A percentile compares a stretch with the other conserved stretches of the same genome.
Conservation (phyloP, 2,797 vertebrate species). For the Alfaro cultratus region DNA sequence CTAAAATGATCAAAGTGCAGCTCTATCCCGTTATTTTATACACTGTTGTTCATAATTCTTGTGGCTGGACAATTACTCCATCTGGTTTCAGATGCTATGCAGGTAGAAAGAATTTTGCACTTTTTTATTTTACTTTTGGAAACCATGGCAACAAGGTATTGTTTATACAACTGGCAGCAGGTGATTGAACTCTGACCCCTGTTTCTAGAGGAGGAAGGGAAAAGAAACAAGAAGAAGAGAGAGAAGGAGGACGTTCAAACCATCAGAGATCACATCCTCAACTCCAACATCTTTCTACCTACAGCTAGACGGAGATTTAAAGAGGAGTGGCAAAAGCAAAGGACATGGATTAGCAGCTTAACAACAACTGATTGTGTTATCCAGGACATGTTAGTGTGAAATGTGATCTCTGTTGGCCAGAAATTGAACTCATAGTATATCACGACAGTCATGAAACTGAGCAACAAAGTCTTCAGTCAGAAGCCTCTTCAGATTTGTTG, state of each 20-base stretch:
- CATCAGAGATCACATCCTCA: not conserved
- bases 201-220: not conserved
- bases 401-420: not conserved
- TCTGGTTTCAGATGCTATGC: not conserved
- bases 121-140: not conserved
- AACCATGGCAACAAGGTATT: not conserved
- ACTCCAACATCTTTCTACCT: not conserved
- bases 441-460: not conserved
- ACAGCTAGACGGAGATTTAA: not conserved
- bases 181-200: not conserved
- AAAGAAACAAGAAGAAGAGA: not conserved
- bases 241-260: not conserved
- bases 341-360: not conserved
- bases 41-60: no score
- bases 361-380: not conserved
- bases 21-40: not conserved
- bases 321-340: not conserved
- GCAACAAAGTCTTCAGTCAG: not conserved
- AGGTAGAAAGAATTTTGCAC: not conserved
- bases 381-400: not conserved
- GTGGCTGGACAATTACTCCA: not conserved
- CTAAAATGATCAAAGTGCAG: no score
- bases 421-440: not conserved
- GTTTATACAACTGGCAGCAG: not conserved
- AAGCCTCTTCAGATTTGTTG: not conserved